Conservation (phyloP, 2,888 invertebrate species). For the Desoria tigrina region DNA sequence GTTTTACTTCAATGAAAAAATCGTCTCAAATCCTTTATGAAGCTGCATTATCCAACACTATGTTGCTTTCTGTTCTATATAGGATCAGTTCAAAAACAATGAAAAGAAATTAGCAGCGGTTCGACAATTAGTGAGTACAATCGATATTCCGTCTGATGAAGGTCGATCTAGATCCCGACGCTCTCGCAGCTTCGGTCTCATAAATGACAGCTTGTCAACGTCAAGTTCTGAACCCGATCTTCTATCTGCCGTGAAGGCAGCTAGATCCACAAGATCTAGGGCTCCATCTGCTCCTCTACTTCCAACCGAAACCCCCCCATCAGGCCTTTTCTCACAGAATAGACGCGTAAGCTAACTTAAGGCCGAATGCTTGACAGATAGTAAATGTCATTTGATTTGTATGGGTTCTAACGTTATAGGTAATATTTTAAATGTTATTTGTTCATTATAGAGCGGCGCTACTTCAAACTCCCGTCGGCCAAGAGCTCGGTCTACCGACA, state of each 20-base stretch:
- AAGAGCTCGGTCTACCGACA: constrained; percentile 77
- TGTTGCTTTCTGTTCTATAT: too few species aligned
- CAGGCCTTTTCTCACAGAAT: constrained; percentile 14
- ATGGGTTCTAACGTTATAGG: too few species aligned
- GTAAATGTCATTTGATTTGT: too few species aligned
- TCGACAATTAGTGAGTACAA: constrained; percentile 34
- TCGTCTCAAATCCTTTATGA: not conserved
- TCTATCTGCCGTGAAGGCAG: constrained; percentile 20
- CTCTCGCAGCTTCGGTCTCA: constrained; percentile 13
- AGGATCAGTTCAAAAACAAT: constrained; percentile 45
- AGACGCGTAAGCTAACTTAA: constrained; percentile 23
- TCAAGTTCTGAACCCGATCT: constrained; percentile 50
- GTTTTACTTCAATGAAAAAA: not conserved
- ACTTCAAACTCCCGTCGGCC: constrained; percentile 1
- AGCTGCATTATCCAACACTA: too few species aligned
- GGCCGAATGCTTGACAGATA: too few species aligned
- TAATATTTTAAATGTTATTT: not conserved
- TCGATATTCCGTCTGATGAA: constrained; percentile 12
- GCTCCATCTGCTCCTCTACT: constrained; percentile 33
- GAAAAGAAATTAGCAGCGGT: constrained; percentile 47
- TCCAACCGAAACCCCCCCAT: constrained; percentile 10
- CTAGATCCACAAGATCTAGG: constrained; percentile 15
- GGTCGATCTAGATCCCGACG: constrained; percentile 15
- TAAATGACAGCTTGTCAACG: constrained; percentile 23
- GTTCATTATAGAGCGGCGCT: constrained; percentile 1